Conservation (phyloP, 2,888 invertebrate species). For the Disparrhopalites patrizii region DNA sequence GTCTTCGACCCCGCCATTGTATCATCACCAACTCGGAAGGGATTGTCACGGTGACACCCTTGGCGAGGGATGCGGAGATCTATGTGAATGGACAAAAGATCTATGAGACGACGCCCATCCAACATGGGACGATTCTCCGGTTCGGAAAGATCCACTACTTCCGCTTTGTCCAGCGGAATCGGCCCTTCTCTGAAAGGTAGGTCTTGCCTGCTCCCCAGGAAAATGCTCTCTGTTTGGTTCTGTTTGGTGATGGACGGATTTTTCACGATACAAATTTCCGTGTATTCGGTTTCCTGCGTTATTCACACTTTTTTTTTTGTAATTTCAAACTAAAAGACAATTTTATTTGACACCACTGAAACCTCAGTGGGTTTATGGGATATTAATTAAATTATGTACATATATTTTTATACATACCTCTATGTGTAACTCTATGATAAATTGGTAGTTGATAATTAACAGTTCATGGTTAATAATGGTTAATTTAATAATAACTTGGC, state of each 20-base stretch:
- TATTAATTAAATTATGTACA: too few species aligned
- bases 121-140: slow-evolving; percentile 56
- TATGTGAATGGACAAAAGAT: slow-evolving; percentile 91
- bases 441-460: too few species aligned
- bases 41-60: slow-evolving; percentile 86
- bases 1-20: slow-evolving; percentile 70
- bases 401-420: too few species aligned
- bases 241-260: neutral
- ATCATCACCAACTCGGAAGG: slow-evolving; percentile 87
- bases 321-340: too few species aligned
- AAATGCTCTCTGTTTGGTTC: slow-evolving; percentile 18
- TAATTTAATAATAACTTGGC: too few species aligned
- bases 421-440: too few species aligned
- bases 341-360: too few species aligned
- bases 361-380: too few species aligned
- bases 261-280: neutral
- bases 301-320: too few species aligned
- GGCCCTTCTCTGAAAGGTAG: slow-evolving; percentile 47
- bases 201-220: too few species aligned
- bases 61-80: slow-evolving; percentile 83
- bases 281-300: slow-evolving; percentile 14
- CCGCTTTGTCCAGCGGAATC: slow-evolving; percentile 52
- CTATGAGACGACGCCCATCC: slow-evolving; percentile 85
- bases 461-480: too few species aligned
- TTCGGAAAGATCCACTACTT: slow-evolving; percentile 57